Evolutionary conservation across 2,888 invertebrate genomes (phyloP), one percentile per base, ranked within the genome.

Genomic region (Petrolisthes cinctipes): DNA sequence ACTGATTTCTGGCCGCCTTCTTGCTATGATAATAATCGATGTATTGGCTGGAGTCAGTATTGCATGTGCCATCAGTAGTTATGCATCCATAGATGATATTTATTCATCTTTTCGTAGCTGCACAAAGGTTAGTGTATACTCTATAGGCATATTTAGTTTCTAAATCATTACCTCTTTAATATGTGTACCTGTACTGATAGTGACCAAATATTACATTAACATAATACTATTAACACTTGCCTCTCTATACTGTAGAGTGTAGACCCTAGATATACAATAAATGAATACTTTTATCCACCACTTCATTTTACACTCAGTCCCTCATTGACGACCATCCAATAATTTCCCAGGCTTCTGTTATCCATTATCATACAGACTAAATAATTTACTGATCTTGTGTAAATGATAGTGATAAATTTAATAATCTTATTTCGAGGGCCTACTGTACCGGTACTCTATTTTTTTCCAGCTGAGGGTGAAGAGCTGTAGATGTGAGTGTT

Each of bases 11-110:
- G 86, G 86, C 14, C 86, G 83, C 4, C 20, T 87, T 57, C 61
- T 83, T 14, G 73, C 83, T 17, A 87, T 87, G 86, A 87, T 87
- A 51, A 37, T 79, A 7, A 54, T 87, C 0, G 86, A 87, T 57
- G 76, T 80, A 5, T 61, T 83, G 14, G 51, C 23, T 9, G 86
- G 86, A 73, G 57, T 87, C 9, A 51, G 79, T 73, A 82, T 83
- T 78, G 83, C 75, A 5, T 80, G 71, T 37, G 54, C 80, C 51
- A 83, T 87, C n/a, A 83, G 86, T 61, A 57, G 66, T 57, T 73
- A 87, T 83, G 86, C 86, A 4, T 83, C 86, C 20, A 68, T 83
- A 37, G 80, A 73, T 71, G 86, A 87, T 54, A 80, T 87, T n/a
- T 87, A 87, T 68, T 66, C 83, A n/a, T 79, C 61, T 17, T 87